Percentiles rank a stretch among this genome's conserved stretches.
phyloP scores from a whole-genome alignment of 2,113 vertebrate genomes.

The Parus major region DNA sequence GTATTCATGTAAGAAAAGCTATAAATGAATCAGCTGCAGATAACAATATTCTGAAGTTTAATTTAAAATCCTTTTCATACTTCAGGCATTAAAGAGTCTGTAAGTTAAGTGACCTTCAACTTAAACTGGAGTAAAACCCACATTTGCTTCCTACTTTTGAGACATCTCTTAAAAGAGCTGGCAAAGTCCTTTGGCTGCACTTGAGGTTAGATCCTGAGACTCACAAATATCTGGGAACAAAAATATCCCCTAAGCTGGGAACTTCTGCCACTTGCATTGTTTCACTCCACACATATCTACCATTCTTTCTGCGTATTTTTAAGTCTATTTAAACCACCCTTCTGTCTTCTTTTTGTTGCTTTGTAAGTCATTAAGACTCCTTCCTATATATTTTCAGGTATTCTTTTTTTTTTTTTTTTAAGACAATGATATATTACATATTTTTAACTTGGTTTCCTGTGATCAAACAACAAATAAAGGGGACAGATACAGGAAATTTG shows the following conservation, averaged over 20 bases:
- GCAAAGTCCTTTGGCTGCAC: neutral
- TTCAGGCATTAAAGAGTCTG: neutral
- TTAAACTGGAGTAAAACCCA: neutral
- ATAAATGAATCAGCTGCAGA: neutral
- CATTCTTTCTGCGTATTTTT: neutral
- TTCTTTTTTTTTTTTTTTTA: neutral
- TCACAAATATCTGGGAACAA: neutral
- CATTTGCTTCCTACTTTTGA: neutral
- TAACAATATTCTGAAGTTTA: neutral
- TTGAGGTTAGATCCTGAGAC: neutral
- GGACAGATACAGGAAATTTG: rapidly evolving
- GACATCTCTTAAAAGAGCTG: neutral
- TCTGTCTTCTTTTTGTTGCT: neutral
- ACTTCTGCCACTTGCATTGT: neutral
- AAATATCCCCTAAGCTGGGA: neutral
- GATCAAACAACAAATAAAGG: neutral
- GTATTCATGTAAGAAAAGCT: neutral
- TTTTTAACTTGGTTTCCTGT: neutral
- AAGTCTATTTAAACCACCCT: neutral
- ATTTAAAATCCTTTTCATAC: neutral
- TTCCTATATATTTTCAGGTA: neutral
- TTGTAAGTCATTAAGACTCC: neutral
- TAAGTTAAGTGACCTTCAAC: neutral
- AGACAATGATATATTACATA: rapidly evolving
- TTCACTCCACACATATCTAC: neutral